These are phyloP conservation scores for Frankliniella intonsa DNA, from an alignment of 2,888 invertebrate species.

Conservation along the genomic window DNA sequence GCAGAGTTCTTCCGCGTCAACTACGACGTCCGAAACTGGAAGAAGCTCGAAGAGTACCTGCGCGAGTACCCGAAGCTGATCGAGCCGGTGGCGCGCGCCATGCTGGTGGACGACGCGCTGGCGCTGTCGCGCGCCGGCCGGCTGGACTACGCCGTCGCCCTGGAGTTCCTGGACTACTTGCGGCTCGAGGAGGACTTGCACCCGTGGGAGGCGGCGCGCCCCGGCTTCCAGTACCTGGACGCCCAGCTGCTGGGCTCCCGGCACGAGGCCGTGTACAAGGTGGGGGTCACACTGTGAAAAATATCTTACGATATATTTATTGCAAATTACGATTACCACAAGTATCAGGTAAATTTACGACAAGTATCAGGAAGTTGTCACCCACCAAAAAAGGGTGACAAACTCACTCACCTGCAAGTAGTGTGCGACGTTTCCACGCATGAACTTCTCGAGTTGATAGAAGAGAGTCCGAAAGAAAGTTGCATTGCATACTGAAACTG, in stretches of 20 bases:
- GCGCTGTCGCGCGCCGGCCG: slow-evolving; percentile 54
- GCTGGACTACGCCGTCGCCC: slow-evolving; percentile 56
- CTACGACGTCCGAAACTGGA: slow-evolving; percentile 58
- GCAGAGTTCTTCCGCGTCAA: slow-evolving; percentile 59
- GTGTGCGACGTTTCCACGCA: too few relatives aligned
- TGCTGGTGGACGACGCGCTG: slow-evolving; percentile 50
- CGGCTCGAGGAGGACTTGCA: slow-evolving; percentile 58
- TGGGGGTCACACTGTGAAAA: too few relatives aligned
- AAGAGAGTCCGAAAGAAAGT: too few relatives aligned
- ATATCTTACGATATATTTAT: too few relatives aligned
- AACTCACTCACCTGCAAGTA: too few relatives aligned
- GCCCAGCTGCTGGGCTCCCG: neutral
- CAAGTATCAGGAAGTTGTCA: too few relatives aligned
- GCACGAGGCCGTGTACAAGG: slow-evolving; percentile 19
- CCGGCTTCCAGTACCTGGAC: slow-evolving; percentile 46
- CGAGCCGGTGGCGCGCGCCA: slow-evolving; percentile 59
- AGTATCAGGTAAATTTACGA: too few relatives aligned
- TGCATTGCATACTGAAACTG: neutral
- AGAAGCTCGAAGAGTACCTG: slow-evolving; percentile 50
- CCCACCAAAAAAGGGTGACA: too few relatives aligned
- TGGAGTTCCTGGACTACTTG: slow-evolving; percentile 61
- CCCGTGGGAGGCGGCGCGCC: slow-evolving; percentile 61
- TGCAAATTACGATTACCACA: too few relatives aligned
- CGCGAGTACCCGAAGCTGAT: slow-evolving; percentile 46
- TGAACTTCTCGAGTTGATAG: too few relatives aligned